Conservation (phyloP, 2,113 vertebrate species). For the Anoura caudifer region DNA sequence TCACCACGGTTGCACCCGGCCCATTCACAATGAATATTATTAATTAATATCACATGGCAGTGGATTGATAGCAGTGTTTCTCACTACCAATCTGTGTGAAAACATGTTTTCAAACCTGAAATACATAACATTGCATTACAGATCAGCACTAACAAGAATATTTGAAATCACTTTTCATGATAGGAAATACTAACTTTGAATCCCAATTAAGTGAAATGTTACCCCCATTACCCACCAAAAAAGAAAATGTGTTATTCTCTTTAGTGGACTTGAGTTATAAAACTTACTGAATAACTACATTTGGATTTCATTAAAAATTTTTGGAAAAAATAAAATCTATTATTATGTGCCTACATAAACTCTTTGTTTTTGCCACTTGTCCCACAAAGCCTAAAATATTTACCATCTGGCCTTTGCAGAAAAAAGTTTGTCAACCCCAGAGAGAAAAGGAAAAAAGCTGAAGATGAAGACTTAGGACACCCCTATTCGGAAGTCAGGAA, state of each 20-base stretch:
- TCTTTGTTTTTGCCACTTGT: neutral
- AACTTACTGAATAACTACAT: neutral
- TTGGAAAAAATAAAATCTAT: neutral
- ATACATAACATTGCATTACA: neutral
- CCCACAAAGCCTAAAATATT: neutral
- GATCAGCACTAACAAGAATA: neutral
- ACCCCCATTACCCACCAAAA: neutral
- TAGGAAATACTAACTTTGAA: neutral
- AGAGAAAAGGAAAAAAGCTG: neutral
- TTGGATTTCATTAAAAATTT: neutral
- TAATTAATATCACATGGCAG: neutral
- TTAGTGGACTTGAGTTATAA: neutral
- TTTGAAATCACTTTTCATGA: neutral
- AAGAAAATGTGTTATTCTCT: neutral
- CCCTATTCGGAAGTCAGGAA: neutral
- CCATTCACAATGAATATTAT: slow-evolving; percentile 22
- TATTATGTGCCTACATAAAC: neutral
- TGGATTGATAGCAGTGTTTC: neutral
- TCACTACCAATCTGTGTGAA: neutral
- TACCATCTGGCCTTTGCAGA: neutral
- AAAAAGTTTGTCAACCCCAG: neutral
- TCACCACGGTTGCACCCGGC: slow-evolving; percentile 69
- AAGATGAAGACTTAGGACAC: neutral
- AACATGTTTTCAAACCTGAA: neutral
- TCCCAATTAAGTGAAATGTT: neutral